phyloP scores from a whole-genome alignment of 2,113 vertebrate species.

The Apteryx mantelli region DNA sequence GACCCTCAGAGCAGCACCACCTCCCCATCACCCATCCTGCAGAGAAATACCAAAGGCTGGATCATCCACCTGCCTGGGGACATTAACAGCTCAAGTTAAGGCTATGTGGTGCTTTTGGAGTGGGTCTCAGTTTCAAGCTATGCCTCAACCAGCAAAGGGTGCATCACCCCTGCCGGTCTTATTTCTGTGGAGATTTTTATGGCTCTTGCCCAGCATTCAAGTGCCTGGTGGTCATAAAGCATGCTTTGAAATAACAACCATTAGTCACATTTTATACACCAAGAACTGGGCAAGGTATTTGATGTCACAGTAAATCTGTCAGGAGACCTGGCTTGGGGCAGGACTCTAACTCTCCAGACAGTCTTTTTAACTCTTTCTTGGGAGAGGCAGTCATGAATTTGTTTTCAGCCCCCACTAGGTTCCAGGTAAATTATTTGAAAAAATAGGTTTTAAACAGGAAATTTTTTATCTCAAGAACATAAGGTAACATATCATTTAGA shows the following conservation, averaged over 20 bases:
- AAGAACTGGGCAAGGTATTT: background rate
- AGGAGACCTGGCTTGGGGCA: background rate
- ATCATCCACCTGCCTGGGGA: background rate
- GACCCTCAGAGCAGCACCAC: background rate
- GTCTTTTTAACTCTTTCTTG: background rate
- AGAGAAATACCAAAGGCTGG: background rate
- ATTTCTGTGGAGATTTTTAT: background rate
- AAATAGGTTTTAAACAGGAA: background rate
- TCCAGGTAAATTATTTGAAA: background rate
- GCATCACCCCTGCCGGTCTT: background rate
- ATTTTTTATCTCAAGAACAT: background rate
- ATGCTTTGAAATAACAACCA: background rate
- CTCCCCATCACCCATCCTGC: background rate
- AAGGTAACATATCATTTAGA: background rate
- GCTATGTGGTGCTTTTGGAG: background rate
- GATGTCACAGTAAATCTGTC: background rate
- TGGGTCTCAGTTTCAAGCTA: background rate
- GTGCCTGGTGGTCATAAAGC: background rate
- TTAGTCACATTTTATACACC: fast-evolving
- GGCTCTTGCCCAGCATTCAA: background rate
- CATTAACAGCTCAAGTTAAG: background rate
- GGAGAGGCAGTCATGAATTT: background rate
- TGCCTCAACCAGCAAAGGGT: background rate
- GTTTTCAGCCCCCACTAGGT: background rate
- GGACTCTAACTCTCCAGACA: fast-evolving